Percentiles rank a stretch among this genome's conserved stretches.
phyloP scores from a whole-genome alignment of 2,888 invertebrate genomes.

The Sinhomidia bicolor region DNA sequence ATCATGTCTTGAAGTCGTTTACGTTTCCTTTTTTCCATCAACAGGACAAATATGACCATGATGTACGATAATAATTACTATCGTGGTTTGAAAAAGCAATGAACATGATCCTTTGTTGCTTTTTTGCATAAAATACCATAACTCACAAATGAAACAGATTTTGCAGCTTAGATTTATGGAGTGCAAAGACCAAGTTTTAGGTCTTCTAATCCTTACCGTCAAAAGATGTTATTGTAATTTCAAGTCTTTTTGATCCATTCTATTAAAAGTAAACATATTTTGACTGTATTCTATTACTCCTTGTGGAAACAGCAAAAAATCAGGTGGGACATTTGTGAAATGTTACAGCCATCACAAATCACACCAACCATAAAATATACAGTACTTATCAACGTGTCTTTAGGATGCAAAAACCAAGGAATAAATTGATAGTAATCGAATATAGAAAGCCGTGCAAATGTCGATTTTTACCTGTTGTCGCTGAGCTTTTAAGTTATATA shows the following conservation, averaged over 20 bases:
- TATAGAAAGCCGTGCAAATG: too few species aligned
- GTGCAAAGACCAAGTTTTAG: too few species aligned
- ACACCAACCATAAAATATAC: too few species aligned
- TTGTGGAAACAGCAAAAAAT: too few species aligned
- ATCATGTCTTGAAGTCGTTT: neutral
- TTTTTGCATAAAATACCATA: slow-evolving; percentile 34
- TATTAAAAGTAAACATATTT: neutral
- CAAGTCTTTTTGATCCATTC: neutral
- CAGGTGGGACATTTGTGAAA: too few species aligned
- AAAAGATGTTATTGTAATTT: neutral
- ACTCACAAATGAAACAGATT: neutral
- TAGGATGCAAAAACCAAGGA: too few species aligned
- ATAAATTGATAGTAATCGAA: too few species aligned
- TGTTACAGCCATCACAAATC: too few species aligned
- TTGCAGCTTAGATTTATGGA: too few species aligned
- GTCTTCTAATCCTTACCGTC: neutral
- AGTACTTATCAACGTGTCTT: too few species aligned
- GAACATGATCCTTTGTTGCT: slow-evolving; percentile 57
- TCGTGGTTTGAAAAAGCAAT: slow-evolving; percentile 40
- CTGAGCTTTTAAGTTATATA: too few species aligned
- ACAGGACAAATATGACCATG: slow-evolving; percentile 10
- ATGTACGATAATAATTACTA: neutral
- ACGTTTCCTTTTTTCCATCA: neutral
- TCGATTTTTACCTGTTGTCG: too few species aligned
- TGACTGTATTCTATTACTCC: neutral